Evolutionary conservation across 2,797 vertebrate genomes (phyloP).

Genomic region (Spinus pinus): DNA sequence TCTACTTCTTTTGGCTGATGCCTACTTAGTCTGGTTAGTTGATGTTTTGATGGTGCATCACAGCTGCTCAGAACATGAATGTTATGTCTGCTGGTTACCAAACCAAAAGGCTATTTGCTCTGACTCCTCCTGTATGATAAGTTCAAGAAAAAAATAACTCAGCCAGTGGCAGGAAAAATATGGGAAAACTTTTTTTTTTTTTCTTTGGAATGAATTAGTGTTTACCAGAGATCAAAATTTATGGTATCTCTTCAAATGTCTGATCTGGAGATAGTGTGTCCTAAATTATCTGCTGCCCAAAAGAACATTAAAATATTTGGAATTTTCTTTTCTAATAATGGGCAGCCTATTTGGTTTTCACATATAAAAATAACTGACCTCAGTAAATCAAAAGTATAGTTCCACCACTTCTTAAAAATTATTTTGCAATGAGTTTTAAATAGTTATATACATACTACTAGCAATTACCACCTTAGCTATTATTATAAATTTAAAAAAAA

Average conservation of each 20-base stretch:
- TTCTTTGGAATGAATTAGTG: neutral
- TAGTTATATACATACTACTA: neutral
- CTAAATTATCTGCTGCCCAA: neutral
- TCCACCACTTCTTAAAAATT: neutral
- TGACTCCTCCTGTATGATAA: neutral
- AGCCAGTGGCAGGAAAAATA: neutral
- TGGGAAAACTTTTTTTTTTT: neutral
- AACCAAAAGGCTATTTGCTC: neutral
- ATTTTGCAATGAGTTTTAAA: neutral
- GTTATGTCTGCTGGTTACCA: neutral
- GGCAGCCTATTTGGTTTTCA: neutral
- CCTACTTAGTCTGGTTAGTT: neutral
- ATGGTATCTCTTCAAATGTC: neutral
- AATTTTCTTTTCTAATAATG: neutral
- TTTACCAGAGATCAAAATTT: neutral
- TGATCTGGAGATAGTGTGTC: neutral
- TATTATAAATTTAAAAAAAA: neutral
- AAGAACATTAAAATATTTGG: neutral
- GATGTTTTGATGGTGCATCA: neutral
- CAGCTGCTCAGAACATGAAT: neutral
- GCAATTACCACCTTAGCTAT: neutral
- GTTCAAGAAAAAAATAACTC: neutral
- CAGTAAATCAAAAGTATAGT: neutral
- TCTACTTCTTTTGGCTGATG: neutral
- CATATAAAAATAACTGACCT: neutral